Percentiles rank a stretch among this genome's conserved stretches.
These are phyloP conservation scores for Anguilla megastoma DNA, from an alignment of 2,797 vertebrate species.

Conservation along the genomic window DNA sequence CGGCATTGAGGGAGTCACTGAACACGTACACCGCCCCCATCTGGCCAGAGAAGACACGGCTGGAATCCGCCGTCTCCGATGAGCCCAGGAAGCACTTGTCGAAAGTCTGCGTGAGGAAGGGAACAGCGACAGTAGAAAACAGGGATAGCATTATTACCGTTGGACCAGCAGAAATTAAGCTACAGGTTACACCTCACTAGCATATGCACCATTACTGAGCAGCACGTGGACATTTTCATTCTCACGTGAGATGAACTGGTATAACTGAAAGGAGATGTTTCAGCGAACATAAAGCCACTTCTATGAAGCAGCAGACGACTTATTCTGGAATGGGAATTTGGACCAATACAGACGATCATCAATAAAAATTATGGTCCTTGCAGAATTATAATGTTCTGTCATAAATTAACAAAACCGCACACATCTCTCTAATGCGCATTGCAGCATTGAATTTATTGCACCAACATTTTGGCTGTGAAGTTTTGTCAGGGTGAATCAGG, in stretches of 20 bases:
- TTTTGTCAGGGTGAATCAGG: neutral
- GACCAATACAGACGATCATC: neutral
- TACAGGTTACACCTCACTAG: neutral
- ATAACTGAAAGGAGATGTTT: neutral
- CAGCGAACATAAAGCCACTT: neutral
- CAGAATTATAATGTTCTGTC: neutral
- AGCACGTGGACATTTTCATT: neutral
- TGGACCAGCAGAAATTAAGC: neutral
- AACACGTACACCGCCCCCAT: conserved; percentile 98
- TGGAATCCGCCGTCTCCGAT: conserved; percentile 93
- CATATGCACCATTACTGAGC: neutral
- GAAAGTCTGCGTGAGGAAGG: conserved; percentile 81
- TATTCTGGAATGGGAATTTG: neutral
- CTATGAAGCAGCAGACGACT: neutral
- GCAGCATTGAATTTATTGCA: neutral
- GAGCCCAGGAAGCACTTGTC: conserved; percentile 99
- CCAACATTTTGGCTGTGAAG: neutral
- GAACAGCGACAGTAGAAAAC: neutral
- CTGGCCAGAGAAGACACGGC: conserved; percentile 96
- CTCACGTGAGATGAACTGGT: neutral
- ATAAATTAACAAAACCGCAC: neutral
- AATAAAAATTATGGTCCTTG: neutral
- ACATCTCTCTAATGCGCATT: neutral
- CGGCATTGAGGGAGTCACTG: conserved; percentile 90
- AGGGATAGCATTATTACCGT: neutral